Evolutionary conservation across 1,140 invertebrate species (phyloP), one percentile per base, ranked within the genome.

Genomic region (Whitmania pigra): DNA sequence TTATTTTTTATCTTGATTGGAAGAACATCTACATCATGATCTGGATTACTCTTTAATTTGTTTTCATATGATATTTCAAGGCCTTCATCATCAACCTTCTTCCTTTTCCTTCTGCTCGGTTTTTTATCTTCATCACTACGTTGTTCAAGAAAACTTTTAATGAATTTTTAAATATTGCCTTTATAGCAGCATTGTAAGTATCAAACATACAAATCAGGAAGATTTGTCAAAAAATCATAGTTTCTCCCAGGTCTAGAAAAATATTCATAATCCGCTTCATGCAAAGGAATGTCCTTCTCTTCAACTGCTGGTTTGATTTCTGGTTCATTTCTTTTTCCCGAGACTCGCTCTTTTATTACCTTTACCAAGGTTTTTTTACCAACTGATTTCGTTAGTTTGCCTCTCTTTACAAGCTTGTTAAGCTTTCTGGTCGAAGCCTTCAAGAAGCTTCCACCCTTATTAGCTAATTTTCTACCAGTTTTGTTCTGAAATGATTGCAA

Each of bases 331-430:
- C 60, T 69, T 69, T 53, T 17, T 71, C 49, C 17, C 68, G 31
- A 13, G 11, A 29, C 53, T 43, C n/a, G 40, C 2, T 71, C 63
- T 71, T 67, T 71, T 72, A 76, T 74, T 31, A 74, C 66, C 70
- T 77, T 74, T 71, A 76, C 72, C 53, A 77, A 76, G 63, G 75
- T 77, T 67, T 76, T 74, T 68, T 77, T 76, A 57, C 76, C 71
- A 20, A 72, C 43, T 18, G 57, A 69, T 53, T 77, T 77, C 53
- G 77, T 77, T 18, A 80, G 74, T 73, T 80, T 80, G 18, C 80
- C 80, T 74, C 78, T 78, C 73, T 80, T 81, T 67, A 77, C 79
- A 55, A 80, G 75, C 66, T 78, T 78, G 69, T 77, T 80, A 15
- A 75, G 71, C 25, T 73, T 77, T 75, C 80, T 81, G 74, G 80